Evolutionary conservation across 2,113 vertebrate species (phyloP).

Genomic region (Callorhinus ursinus): DNA sequence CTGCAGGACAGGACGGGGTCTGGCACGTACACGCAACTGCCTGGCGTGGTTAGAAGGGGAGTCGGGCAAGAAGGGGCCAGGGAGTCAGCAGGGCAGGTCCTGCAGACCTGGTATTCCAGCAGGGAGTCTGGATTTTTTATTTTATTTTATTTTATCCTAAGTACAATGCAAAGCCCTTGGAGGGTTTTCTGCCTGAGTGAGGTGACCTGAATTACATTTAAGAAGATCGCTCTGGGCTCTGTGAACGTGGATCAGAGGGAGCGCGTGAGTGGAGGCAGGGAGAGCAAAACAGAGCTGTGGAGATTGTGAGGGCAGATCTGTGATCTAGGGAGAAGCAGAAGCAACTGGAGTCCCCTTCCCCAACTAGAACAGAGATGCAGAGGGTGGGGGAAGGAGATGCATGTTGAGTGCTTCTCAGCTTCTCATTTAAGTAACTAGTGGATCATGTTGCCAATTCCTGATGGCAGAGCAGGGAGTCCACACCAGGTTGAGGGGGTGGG

Average conservation of each 20-base stretch:
- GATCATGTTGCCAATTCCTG: not conserved
- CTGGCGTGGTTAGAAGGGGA: not conserved
- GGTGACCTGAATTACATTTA: slow-evolving; percentile 67
- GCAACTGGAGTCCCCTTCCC: not conserved
- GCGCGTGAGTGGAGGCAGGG: not conserved
- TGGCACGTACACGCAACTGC: not conserved
- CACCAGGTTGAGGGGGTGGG: not conserved
- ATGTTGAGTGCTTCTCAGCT: not conserved
- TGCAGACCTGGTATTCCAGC: not conserved
- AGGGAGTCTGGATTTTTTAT: not conserved
- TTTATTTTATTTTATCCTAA: not conserved
- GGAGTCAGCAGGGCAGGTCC: not conserved
- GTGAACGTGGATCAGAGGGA: not conserved
- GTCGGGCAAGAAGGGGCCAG: not conserved
- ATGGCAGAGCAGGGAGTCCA: not conserved
- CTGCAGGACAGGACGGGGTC: not conserved
- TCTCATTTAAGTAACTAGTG: not conserved
- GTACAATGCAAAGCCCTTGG: slow-evolving; percentile 17
- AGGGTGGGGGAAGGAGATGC: not conserved
- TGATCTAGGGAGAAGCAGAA: not conserved
- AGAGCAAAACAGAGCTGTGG: not conserved
- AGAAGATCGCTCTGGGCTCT: slow-evolving; percentile 47
- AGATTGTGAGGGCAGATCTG: not conserved
- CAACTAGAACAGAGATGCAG: not conserved
- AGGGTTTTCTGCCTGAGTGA: not conserved